phyloP scores from a whole-genome alignment of 2,113 vertebrate genomes.

The Corythornis vintsioides region DNA sequence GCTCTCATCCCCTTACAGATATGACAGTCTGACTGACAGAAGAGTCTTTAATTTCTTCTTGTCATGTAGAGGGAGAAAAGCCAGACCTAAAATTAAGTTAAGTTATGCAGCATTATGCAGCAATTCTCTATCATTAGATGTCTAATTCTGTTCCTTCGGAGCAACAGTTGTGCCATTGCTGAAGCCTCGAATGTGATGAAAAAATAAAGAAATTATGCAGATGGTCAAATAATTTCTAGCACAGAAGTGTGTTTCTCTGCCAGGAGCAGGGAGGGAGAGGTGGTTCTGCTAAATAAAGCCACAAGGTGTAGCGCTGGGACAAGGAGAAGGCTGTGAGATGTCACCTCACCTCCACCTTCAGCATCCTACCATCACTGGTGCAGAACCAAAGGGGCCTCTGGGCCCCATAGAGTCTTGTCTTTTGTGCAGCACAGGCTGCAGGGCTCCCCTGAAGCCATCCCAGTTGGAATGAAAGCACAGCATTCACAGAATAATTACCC shows the following conservation, averaged over 20 bases:
- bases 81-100: background rate
- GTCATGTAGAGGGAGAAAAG: background rate
- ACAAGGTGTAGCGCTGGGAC: background rate
- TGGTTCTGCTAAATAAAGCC: background rate
- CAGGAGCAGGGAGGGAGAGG: background rate
- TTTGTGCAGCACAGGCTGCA: background rate
- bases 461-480: background rate
- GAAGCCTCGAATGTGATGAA: background rate
- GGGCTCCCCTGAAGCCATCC: background rate
- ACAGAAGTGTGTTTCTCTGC: background rate
- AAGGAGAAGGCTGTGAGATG: background rate
- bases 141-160: background rate
- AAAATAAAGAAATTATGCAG: background rate
- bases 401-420: fast-evolving
- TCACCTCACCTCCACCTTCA: background rate
- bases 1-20: background rate
- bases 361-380: background rate
- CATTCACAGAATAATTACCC: background rate
- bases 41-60: background rate
- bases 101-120: background rate
- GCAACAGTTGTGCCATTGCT: background rate
- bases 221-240: background rate
- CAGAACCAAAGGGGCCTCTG: background rate
- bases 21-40: background rate
- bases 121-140: background rate